Evolutionary conservation across 2,797 vertebrate species (phyloP), one percentile per base, ranked within the genome.

Genomic region (Neosilurus mollespiculum): DNA sequence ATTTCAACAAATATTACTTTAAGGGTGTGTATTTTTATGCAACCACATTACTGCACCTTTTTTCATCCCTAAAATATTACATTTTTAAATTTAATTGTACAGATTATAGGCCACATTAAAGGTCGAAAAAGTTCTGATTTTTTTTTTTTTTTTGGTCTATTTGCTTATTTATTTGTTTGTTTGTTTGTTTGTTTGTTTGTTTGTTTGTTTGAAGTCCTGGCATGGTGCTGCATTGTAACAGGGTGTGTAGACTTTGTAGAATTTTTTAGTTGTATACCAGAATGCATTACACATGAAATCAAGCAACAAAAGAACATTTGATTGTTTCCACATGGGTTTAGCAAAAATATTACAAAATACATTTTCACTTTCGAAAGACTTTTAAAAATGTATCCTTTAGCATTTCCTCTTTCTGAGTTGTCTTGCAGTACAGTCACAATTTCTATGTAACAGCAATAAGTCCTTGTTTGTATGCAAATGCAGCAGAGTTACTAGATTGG

Each of bases 401-500:
- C 9, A 7, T 7, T 78, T 12, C 15, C 11, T 37, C 12, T 12
- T n/a, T 78, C 16, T 54, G 12, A 15, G 7, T 56, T 24, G 53
- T 59, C 18, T 70, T 24, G 43, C 61, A 53, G 9, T 43, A 26
- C 43, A 51, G 61, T 65, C 43, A n/a, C 77, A 20, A 30, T 59
- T 56, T 30, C 37, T 69, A 18, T 15, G 9, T 69, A 56, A 69
- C 69, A 58, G 53, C 54, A 70, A 70, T 78, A 78, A 70, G 53
- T 78, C 26, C 65, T 87, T 79, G 86, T 73, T 84, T 84, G 56
- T 81, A 84, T 87, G 86, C 84, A 87, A 77, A 87, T 85, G 14
- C 71, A 66, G 54, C 78, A 20, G 34, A 83, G 70, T 58, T 77
- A 77, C 73, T 62, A 56, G 62, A 26, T 61, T 73, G 58, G 62